These are phyloP conservation scores for Papilio aristodemus DNA, from an alignment of 1,140 invertebrate genomes.

Conservation along the genomic window DNA sequence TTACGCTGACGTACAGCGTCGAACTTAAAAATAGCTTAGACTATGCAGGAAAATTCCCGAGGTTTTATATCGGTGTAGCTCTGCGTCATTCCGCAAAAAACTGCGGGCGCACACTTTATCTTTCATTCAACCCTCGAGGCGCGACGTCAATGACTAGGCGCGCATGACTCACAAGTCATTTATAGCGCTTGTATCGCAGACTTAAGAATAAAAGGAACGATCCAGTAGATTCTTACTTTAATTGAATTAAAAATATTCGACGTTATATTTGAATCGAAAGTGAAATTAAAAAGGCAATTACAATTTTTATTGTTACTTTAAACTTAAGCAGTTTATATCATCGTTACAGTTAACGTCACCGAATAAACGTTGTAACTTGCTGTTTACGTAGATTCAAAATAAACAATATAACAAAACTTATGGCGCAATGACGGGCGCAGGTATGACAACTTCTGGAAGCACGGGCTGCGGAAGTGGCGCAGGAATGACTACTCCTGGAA, in stretches of 20 bases:
- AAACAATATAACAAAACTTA: background rate
- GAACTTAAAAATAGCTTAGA: background rate
- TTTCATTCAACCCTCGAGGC: conserved; percentile 58
- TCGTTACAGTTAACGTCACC: too few relatives aligned
- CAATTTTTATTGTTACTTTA: background rate
- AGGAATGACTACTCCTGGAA: conserved; percentile 37
- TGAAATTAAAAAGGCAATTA: background rate
- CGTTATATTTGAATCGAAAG: background rate
- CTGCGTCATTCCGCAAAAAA: conserved; percentile 44
- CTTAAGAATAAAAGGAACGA: conserved; percentile 29
- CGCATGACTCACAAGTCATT: conserved; percentile 53
- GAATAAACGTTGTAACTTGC: background rate
- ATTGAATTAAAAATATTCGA: background rate
- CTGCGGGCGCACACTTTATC: conserved; percentile 41
- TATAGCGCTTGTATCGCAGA: conserved; percentile 39
- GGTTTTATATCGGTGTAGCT: background rate
- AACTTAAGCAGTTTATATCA: background rate
- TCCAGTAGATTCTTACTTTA: background rate
- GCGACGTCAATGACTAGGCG: conserved; percentile 46
- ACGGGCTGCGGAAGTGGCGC: conserved; percentile 20
- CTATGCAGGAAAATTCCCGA: conserved; percentile 24
- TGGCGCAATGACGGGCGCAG: conserved; percentile 16
- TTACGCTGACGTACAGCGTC: too few relatives aligned
- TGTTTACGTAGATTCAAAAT: background rate
- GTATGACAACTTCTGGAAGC: conserved; percentile 23